Evolutionary conservation across 2,888 invertebrate species (phyloP).

Genomic region (Drosophila quinaria): DNA sequence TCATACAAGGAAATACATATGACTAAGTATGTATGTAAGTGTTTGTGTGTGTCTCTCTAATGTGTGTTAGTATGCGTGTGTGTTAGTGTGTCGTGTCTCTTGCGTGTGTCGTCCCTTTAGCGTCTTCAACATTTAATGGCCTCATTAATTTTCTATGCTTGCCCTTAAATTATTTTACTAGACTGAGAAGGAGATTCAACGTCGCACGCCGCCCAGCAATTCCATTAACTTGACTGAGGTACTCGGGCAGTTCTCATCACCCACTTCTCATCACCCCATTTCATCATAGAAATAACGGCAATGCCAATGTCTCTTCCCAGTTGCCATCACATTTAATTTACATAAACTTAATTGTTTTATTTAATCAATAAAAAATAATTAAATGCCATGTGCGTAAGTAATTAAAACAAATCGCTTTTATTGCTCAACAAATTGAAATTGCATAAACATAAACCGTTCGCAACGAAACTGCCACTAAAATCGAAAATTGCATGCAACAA

Average conservation of each 20-base stretch:
- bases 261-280: neutral
- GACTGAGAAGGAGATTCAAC: constrained; percentile 27
- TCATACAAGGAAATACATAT: constrained; percentile 21
- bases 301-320: constrained; percentile 32
- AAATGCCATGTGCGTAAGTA: constrained; percentile 81
- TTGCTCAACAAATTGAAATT: constrained; percentile 75
- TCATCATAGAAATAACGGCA: constrained; percentile 26
- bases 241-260: constrained; percentile 29
- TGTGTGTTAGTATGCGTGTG: constrained; percentile 19
- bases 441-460: constrained; percentile 68
- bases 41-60: neutral
- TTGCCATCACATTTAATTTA: constrained; percentile 64
- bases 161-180: constrained; percentile 77
- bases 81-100: constrained; percentile 18
- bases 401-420: constrained; percentile 81
- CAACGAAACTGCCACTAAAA: constrained; percentile 29
- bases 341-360: constrained; percentile 83
- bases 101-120: constrained; percentile 67
- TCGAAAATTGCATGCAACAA: constrained; percentile 64
- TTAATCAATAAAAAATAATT: constrained; percentile 83
- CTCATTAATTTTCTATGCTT: constrained; percentile 83
- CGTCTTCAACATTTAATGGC: constrained; percentile 81
- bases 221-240: constrained; percentile 74
- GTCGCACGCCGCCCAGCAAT: constrained; percentile 70
- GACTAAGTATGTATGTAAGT: constrained; percentile 4